These are phyloP conservation scores for Philereme vetulata DNA, from an alignment of 2,888 invertebrate genomes.

Conservation along the genomic window DNA sequence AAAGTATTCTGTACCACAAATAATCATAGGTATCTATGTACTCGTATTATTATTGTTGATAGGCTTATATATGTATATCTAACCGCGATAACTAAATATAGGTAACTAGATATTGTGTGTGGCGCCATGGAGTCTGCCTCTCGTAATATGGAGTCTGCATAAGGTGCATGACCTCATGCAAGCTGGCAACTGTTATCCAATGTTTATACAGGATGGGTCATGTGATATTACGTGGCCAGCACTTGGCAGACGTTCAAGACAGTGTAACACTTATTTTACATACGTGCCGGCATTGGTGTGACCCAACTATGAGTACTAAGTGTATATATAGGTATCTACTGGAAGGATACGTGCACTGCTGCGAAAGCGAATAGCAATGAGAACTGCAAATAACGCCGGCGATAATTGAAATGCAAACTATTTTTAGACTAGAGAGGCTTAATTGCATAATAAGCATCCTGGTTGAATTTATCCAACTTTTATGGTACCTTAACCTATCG, in stretches of 20 bases:
- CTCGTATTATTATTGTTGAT: background rate
- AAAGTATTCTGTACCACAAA: constrained; percentile 55
- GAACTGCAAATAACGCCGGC: constrained; percentile 36
- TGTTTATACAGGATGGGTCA: constrained; percentile 66
- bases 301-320: constrained; percentile 47
- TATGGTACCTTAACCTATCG: constrained; percentile 3
- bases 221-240: constrained; percentile 63
- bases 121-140: constrained; percentile 68
- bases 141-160: constrained; percentile 55
- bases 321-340: constrained; percentile 29
- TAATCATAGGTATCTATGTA: constrained; percentile 23
- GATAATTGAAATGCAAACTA: constrained; percentile 34
- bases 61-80: constrained; percentile 34
- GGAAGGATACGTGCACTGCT: constrained; percentile 59
- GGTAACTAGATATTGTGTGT: constrained; percentile 58
- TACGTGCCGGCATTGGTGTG: constrained; percentile 63
- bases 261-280: constrained; percentile 69
- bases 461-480: constrained; percentile 12
- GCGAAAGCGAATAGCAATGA: constrained; percentile 49
- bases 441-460: constrained; percentile 22
- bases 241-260: constrained; percentile 71
- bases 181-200: constrained; percentile 64
- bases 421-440: constrained; percentile 33
- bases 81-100: constrained; percentile 61
- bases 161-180: constrained; percentile 71